Conservation (phyloP, 1,140 invertebrate genomes). For the Drosophila arawakana region DNA sequence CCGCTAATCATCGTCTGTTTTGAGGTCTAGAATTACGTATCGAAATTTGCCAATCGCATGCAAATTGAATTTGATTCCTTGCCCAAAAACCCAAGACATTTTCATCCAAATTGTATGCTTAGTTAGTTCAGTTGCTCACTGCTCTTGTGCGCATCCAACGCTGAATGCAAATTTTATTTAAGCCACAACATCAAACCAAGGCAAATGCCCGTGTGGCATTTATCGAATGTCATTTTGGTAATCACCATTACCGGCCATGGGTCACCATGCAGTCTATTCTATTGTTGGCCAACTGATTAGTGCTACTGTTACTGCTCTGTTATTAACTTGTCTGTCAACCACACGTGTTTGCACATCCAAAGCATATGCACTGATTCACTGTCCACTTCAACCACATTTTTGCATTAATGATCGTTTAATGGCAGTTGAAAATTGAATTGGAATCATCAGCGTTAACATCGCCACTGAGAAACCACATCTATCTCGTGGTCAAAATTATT, state of each 20-base stretch:
- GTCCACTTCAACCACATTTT: slow-evolving; percentile 21
- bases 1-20: slow-evolving; percentile 1
- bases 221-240: slow-evolving; percentile 15
- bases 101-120: neutral
- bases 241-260: neutral
- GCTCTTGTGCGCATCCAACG: neutral
- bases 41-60: slow-evolving; percentile 7
- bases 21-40: neutral
- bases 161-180: slow-evolving; percentile 25
- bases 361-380: slow-evolving; percentile 29
- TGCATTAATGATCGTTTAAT: slow-evolving; percentile 23
- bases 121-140: neutral
- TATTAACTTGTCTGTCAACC: slow-evolving; percentile 36
- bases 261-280: neutral
- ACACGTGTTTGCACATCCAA: slow-evolving; percentile 25
- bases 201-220: neutral
- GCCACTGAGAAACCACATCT: too few relatives aligned
- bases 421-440: neutral
- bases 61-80: slow-evolving; percentile 21
- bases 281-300: neutral
- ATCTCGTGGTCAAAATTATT: neutral
- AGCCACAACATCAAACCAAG: slow-evolving; percentile 11
- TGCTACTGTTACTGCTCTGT: neutral
- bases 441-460: neutral
- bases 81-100: slow-evolving; percentile 2